Percentiles rank a stretch among this genome's conserved stretches.
Evolutionary conservation across 2,797 vertebrate species (phyloP).

Genomic region (Simalia tracyae): DNA sequence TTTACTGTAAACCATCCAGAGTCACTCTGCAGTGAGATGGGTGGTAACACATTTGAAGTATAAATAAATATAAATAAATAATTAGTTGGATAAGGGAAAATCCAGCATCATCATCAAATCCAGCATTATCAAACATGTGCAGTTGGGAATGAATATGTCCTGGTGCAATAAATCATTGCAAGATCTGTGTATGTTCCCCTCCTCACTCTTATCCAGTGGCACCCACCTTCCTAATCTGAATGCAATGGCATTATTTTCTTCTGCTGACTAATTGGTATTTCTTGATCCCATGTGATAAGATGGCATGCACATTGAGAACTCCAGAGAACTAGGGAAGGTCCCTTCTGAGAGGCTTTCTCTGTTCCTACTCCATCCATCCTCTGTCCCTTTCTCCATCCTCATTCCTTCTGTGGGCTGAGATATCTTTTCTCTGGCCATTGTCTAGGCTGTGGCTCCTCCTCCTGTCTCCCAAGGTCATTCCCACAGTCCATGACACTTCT

Average conservation of each 20-base stretch:
- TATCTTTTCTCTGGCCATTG: neutral
- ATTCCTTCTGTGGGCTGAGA: neutral
- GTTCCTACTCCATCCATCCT: no score
- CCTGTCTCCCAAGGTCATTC: neutral
- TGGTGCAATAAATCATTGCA: neutral
- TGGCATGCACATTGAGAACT: neutral
- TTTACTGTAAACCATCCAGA: no score
- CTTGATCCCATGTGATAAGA: neutral
- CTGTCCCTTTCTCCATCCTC: no score
- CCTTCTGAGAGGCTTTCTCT: neutral
- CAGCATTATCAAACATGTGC: neutral
- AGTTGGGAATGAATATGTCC: neutral
- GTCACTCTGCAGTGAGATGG: no score
- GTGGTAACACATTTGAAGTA: no score
- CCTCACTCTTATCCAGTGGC: neutral
- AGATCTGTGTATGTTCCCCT: neutral
- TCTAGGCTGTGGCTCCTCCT: neutral
- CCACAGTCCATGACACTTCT: neutral
- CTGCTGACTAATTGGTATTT: neutral
- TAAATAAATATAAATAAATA: no score
- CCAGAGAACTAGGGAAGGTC: neutral
- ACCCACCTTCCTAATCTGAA: neutral
- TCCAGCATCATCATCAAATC: no score
- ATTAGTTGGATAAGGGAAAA: no score
- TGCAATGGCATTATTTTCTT: neutral